Evolutionary conservation across 2,888 invertebrate species (phyloP), one percentile per base, ranked within the genome.

Genomic region (Frankliniella fusca): DNA sequence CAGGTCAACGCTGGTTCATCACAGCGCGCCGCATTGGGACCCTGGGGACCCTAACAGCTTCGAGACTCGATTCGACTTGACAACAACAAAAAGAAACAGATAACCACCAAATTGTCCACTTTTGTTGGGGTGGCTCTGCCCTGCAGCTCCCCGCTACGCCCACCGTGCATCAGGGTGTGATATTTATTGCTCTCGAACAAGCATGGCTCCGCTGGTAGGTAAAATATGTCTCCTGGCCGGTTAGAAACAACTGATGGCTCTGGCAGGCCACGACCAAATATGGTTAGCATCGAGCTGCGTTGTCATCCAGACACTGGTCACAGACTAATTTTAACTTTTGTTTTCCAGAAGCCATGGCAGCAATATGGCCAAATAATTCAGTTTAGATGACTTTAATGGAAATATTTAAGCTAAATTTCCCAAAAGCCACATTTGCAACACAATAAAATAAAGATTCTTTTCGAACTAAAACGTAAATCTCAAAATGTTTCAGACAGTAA

Each of bases 21-120:
- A 76, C 70, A n/a, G 61, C 61, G 20, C 61, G 61, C 15, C 10
- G 38, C 38, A 38, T 38, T 38, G 38, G 38, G 38, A 38, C 38
- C 38, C 38, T 38, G 38, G 38, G 38, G 38, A 38, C 38, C 61
- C 61, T 18, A 61, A 61, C 61, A 11, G 61, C n/a, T 61, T 27
- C 70, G 10, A 38, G 38, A 12, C 70, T 27, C 70, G 70, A 76
- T 76, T 76, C 70, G 27, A 76, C 70, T 76, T 76, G 70, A 76
- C 70, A 76, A 76, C 70, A 23, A 76, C 70, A 76, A 76, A 76
- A 76, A 27, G 70, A 27, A 76, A 76, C 70, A 27, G 70, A 76
- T 76, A 76, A 76, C 70, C 70, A 76, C 70, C 70, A 76, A 76
- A 76, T 76, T 76, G 70, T 76, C 70, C 70, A 76, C 70, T 76